Percentiles rank a stretch among this genome's conserved stretches.
These are phyloP conservation scores for Sphenopsis melanotis DNA, from an alignment of 2,797 vertebrate species.

Conservation along the genomic window DNA sequence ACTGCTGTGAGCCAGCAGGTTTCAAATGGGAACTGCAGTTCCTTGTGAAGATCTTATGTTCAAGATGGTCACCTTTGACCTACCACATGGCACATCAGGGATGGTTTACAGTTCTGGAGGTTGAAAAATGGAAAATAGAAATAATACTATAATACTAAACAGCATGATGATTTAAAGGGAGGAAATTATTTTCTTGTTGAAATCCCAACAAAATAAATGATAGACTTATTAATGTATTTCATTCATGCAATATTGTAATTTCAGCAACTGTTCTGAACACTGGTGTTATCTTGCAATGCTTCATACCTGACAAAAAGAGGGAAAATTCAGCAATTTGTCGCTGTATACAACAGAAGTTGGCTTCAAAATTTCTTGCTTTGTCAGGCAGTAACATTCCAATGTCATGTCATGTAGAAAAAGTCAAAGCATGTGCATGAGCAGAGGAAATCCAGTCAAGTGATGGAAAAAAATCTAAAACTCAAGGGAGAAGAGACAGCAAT, in stretches of 20 bases:
- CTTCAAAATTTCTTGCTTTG: background rate
- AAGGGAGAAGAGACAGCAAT: background rate
- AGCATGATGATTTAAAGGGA: background rate
- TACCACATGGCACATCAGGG: background rate
- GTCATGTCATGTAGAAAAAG: background rate
- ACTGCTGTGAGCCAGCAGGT: slow-evolving; percentile 50
- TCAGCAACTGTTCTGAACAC: background rate
- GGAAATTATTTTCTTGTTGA: background rate
- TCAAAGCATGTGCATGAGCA: background rate
- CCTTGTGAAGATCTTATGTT: background rate
- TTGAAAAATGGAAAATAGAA: slow-evolving; percentile 9
- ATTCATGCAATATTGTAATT: background rate
- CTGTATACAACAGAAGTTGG: background rate
- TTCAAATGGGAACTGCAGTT: slow-evolving; percentile 2
- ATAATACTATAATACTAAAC: background rate
- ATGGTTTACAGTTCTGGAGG: background rate
- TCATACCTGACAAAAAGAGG: background rate
- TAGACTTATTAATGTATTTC: background rate
- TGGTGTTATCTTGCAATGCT: background rate
- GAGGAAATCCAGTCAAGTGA: background rate
- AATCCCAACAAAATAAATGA: background rate
- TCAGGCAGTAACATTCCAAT: background rate
- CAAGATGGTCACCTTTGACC: slow-evolving; percentile 4
- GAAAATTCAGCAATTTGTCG: background rate
- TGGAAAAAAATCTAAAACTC: background rate